Base-by-base conservation (phyloP, 2,113 vertebrate genomes). In the Pica pica region DNA sequence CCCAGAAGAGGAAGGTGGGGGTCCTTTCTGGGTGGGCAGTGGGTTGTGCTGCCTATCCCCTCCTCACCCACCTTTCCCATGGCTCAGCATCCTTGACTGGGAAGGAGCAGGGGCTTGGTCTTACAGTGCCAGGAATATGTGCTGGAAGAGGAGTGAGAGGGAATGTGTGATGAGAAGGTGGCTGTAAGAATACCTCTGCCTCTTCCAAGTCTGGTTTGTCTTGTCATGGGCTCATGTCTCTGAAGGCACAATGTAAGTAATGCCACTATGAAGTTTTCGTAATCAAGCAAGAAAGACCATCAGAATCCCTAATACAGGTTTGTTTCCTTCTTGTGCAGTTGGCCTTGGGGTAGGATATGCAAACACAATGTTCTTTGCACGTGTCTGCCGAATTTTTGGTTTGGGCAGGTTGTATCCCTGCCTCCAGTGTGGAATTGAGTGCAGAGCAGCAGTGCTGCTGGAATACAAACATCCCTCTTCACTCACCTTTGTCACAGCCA, bases 201-300 rank as follows among this genome's bases (percentile, higher is more conserved):
- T 78, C 33, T 85, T 75, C 18, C 2, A 4, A 14, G 17, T 49
- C 65, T 90, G 60, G 6, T 74, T 69, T 84, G 39, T 68, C 39
- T 70, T 1, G 0, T 50, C 5, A 39, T 0, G 2, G 37, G 24
- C 56, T 73, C 33, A 9, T 1, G 0, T 44, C 33, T 61, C 69
- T 89, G 1, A 2, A 33, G 55, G 26, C 42, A 35, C 35, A 7
- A 30, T 19, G 10, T 52, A 55, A 67, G 27, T 49, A 41, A 42
- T 28, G 16, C 41, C 20, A 16, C 2, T 35, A 11, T 44, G 17
- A 56, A 49, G 16, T 52, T 87, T 83, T 37, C 6, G 9, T 53
- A 44, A 71, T 13, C 1, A 1, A 35, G 37, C 30, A 57, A 67
- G 59, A 74, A 83, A 33, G 50, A 21, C n/a, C 8, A 27, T 64